Evolutionary conservation across 2,797 vertebrate species (phyloP), one percentile per base, ranked within the genome.

Genomic region (Heterohyrax brucei): DNA sequence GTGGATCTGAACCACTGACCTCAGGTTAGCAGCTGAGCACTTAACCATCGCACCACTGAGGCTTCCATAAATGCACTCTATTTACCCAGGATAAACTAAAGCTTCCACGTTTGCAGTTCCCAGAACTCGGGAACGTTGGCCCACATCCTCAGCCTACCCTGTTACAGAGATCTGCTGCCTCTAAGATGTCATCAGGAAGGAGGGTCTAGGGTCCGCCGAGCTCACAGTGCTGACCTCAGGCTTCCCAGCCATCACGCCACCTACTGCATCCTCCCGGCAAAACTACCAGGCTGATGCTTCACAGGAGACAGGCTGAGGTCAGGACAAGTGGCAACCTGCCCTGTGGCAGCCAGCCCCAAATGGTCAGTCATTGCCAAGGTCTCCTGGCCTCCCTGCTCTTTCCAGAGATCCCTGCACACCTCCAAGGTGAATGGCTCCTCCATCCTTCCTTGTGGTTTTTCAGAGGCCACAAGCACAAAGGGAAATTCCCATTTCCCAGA

Each of bases 161-260:
- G 7, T 3, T 22, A 19, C 3, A 44, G 28, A 4, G 1, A 14
- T 12, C 12, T 10, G 30, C 30, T 14, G 4, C 21, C 22, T 28
- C 4, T 1, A 44, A 22, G 59, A 30, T 16, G 46, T 24, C 48
- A n/a, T 80, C 12, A 1, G 26, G n/a, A 16, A 14, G 14, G 19
- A 6, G 0, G 9, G 14, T 46, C 28, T 24, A 4, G 14, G 44
- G 5, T 44, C 7, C 1, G 1, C 10, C 14, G 46, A 73, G 1
- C 12, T 56, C 59, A 30, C 16, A 50, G 89, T 12, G 14, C 50
- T 5, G 21, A 10, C 19, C 14, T 19, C 9, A 53, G 68, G n/a
- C 26, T 26, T 24, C 24, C 2, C 50, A 5, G 14, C 44, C 75
- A 61, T 39, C 44, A 44, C 50, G 9, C 33, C 28, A 30, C 14